A percentile compares a stretch with the other conserved stretches of the same genome.
Conservation (phyloP, 2,113 vertebrate species). For the Vombatus ursinus region DNA sequence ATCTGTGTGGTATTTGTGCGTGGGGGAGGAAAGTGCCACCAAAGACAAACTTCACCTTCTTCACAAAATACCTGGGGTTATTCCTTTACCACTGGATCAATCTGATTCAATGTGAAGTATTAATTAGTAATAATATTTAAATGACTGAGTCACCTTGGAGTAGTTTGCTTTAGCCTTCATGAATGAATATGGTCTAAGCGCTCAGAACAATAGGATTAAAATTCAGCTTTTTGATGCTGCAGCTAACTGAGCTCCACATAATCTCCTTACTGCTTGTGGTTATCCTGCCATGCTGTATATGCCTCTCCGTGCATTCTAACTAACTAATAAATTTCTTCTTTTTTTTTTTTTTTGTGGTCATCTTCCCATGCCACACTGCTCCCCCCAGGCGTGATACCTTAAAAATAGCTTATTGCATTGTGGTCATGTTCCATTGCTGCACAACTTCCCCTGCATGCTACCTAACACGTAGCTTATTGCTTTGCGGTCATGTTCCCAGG, state of each 20-base stretch:
- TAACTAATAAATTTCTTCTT: neutral
- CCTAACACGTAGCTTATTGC: neutral
- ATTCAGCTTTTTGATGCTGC: neutral
- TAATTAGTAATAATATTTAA: neutral
- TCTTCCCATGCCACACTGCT: neutral
- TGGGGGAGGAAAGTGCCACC: neutral
- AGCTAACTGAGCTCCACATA: neutral
- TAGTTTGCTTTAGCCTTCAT: neutral
- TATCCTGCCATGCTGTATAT: neutral
- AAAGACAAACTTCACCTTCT: neutral
- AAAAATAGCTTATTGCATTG: neutral
- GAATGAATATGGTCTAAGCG: neutral
- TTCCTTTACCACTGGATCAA: neutral
- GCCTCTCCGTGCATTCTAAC: neutral
- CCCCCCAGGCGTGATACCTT: neutral
- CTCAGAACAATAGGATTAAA: neutral
- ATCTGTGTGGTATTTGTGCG: neutral
- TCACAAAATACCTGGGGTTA: neutral
- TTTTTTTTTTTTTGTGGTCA: neutral
- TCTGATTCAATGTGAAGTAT: neutral
- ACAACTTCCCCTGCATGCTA: neutral
- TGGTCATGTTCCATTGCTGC: neutral
- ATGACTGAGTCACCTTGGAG: neutral
- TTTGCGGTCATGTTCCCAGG: neutral
- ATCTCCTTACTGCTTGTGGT: neutral